phyloP scores from a whole-genome alignment of 2,888 invertebrate species.

The Ceraclea dissimilis region DNA sequence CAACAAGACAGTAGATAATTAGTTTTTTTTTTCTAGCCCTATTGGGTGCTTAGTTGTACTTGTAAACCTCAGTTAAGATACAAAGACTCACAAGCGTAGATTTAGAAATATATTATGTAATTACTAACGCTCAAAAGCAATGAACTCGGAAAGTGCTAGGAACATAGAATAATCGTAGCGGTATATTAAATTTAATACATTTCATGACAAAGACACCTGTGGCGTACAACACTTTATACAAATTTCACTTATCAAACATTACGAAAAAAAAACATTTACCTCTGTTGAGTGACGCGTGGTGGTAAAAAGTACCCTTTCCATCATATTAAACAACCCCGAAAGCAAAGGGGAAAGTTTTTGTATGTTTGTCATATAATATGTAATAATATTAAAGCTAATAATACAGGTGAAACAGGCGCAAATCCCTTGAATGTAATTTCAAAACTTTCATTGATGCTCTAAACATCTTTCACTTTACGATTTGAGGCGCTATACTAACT shows the following conservation, averaged over 20 bases:
- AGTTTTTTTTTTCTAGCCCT: no score
- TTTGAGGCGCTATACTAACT: not conserved
- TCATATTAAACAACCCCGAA: not conserved
- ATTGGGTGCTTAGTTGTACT: no score
- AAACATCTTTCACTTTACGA: not conserved
- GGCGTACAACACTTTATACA: not conserved
- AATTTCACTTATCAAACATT: not conserved
- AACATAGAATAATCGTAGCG: no score
- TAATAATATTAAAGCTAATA: no score
- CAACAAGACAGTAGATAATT: no score
- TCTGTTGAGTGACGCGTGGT: not conserved
- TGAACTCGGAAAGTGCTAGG: no score
- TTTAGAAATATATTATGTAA: no score
- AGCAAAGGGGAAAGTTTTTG: not conserved
- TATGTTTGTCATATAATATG: not conserved
- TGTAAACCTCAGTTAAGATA: no score
- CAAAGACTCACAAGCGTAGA: no score
- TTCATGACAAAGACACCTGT: not conserved
- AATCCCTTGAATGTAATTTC: not conserved
- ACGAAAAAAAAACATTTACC: not conserved
- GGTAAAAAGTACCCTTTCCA: not conserved
- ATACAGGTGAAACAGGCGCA: not conserved
- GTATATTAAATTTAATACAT: no score
- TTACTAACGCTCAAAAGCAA: no score
- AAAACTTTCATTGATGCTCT: not conserved